phyloP scores from a whole-genome alignment of 2,888 invertebrate species.

The Tenthredo amoena region DNA sequence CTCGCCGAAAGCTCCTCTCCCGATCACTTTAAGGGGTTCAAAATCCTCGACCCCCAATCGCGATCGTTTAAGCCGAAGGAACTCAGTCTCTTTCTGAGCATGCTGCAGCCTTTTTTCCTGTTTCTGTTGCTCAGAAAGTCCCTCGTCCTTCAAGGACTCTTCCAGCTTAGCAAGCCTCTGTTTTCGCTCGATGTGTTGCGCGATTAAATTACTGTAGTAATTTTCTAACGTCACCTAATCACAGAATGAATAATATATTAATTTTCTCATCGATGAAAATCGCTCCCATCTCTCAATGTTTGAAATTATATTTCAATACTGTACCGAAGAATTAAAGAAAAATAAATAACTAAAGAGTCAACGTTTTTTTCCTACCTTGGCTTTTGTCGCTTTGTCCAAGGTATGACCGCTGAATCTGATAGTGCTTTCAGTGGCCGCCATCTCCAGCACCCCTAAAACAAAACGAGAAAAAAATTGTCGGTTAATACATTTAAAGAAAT shows the following conservation, averaged over 20 bases:
- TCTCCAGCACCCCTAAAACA: constrained; percentile 88
- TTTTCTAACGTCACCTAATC: constrained; percentile 93
- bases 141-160: constrained; percentile 97
- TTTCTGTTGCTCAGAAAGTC: constrained; percentile 95
- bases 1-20: constrained; percentile 95
- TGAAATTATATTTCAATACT: background rate
- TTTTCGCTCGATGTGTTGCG: constrained; percentile 98
- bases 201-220: constrained; percentile 98
- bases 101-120: constrained; percentile 96
- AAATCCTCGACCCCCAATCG: constrained; percentile 99
- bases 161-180: constrained; percentile 96
- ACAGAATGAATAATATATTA: background rate
- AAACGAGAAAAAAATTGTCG: constrained; percentile 27
- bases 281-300: background rate
- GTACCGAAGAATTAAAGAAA: background rate
- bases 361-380: constrained; percentile 83
- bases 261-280: background rate
- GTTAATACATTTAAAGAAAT: background rate
- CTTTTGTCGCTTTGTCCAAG: constrained; percentile 98
- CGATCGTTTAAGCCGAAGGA: constrained; percentile 96
- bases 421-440: constrained; percentile 90
- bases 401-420: constrained; percentile 98
- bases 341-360: constrained; percentile 56
- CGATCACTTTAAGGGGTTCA: constrained; percentile 97
- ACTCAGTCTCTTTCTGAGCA: constrained; percentile 99